phyloP scores from a whole-genome alignment of 2,888 invertebrate genomes.

The Sinopyrophorus schimmeli region DNA sequence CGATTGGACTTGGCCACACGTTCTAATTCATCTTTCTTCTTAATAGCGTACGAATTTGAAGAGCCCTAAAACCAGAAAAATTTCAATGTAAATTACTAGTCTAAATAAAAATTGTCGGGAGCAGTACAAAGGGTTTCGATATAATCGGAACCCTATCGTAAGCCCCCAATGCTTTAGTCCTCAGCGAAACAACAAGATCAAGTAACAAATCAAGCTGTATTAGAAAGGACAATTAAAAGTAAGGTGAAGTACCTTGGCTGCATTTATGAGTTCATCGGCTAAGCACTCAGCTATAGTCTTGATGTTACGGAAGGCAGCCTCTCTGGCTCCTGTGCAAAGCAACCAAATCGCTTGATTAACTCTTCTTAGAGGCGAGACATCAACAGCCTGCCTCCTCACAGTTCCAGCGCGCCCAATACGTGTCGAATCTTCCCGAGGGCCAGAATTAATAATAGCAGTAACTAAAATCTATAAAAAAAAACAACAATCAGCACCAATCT shows the following conservation, averaged over 20 bases:
- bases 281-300: constrained; percentile 99
- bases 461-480: constrained; percentile 74
- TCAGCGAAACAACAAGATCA: constrained; percentile 46
- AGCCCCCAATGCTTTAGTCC: constrained; percentile 45
- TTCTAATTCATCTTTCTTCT: constrained; percentile 99
- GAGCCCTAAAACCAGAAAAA: constrained; percentile 71
- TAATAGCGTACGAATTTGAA: constrained; percentile 99
- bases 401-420: constrained; percentile 99
- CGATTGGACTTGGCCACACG: constrained; percentile 99
- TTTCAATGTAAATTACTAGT: constrained; percentile 3
- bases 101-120: not conserved
- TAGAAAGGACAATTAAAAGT: constrained; percentile 45
- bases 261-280: constrained; percentile 99
- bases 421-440: constrained; percentile 99
- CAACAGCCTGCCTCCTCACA: constrained; percentile 99
- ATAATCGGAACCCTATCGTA: not conserved
- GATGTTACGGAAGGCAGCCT: constrained; percentile 99
- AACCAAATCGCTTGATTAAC: constrained; percentile 99
- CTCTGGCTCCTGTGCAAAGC: constrained; percentile 97
- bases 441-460: constrained; percentile 98
- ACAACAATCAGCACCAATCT: too few relatives aligned
- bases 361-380: constrained; percentile 96
- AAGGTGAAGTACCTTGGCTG: constrained; percentile 82
- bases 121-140: not conserved
- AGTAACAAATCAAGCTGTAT: constrained; percentile 41